Conservation (phyloP, 2,888 invertebrate genomes). For the Sinohyriopsis cumingii region DNA sequence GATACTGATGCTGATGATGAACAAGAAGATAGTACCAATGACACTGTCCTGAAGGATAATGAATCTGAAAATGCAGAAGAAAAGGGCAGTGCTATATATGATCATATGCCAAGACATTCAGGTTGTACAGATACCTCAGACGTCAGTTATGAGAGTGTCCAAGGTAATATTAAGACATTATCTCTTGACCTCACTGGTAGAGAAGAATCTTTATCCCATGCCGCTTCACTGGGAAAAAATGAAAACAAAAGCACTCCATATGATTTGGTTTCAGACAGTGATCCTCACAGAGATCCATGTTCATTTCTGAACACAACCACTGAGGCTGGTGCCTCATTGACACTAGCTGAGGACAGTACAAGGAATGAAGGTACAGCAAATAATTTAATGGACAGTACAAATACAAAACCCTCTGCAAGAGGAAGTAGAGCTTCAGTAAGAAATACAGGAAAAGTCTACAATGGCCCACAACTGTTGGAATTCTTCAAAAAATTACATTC, state of each 20-base stretch:
- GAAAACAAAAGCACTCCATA: too few relatives aligned
- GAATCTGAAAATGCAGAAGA: constrained; percentile 1
- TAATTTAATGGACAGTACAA: not conserved
- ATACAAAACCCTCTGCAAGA: too few relatives aligned
- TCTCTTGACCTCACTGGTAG: too few relatives aligned
- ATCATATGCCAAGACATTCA: too few relatives aligned
- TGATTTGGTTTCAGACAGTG: too few relatives aligned
- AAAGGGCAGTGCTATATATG: not conserved
- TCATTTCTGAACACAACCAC: not conserved
- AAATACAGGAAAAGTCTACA: constrained; percentile 34
- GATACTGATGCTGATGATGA: constrained; percentile 11
- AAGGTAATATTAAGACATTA: too few relatives aligned
- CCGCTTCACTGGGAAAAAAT: too few relatives aligned
- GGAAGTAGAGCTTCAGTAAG: not conserved
- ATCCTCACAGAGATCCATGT: not conserved
- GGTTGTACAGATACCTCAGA: too few relatives aligned
- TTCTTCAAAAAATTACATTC: constrained; percentile 46
- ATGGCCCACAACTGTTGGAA: constrained; percentile 53
- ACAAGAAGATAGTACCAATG: constrained; percentile 5
- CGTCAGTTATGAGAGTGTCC: too few relatives aligned
- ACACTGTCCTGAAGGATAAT: not conserved
- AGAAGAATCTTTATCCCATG: too few relatives aligned
- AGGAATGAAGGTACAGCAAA: not conserved
- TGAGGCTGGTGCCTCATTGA: not conserved
- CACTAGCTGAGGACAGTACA: not conserved